These are phyloP conservation scores for Eristalinus sepulchralis DNA, from an alignment of 2,888 invertebrate species.

Conservation along the genomic window DNA sequence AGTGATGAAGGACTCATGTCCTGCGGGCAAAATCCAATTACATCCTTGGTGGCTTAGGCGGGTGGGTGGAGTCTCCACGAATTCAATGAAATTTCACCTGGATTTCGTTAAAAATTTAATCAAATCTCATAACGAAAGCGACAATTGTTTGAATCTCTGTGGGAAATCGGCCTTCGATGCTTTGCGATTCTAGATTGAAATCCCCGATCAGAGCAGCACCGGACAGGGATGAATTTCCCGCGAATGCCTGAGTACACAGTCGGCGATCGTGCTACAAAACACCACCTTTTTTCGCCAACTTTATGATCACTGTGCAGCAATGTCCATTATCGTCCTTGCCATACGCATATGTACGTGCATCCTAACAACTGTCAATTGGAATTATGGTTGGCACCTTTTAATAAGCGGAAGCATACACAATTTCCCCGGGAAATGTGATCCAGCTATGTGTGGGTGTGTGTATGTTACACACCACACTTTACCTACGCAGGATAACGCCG, in stretches of 20 bases:
- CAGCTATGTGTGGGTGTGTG: neutral
- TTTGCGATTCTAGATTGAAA: neutral
- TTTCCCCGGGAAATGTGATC: slow-evolving; percentile 35
- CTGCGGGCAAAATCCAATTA: neutral
- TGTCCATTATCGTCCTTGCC: neutral
- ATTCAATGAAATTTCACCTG: neutral
- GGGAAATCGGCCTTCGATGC: neutral
- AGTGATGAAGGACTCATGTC: too few species aligned
- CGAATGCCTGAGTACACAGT: neutral
- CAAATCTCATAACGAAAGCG: neutral
- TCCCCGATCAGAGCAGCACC: neutral
- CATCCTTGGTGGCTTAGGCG: neutral
- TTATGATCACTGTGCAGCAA: neutral
- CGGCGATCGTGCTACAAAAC: neutral
- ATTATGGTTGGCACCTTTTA: slow-evolving; percentile 46
- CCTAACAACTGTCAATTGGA: slow-evolving; percentile 41
- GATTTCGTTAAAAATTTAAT: neutral
- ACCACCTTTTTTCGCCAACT: too few species aligned
- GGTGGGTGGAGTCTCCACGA: neutral
- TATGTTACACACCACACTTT: slow-evolving; percentile 17
- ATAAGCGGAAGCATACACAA: slow-evolving; percentile 64
- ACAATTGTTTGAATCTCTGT: neutral
- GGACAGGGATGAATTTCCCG: neutral
- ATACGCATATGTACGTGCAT: slow-evolving; percentile 7
- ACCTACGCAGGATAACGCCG: slow-evolving; percentile 14